Percentiles rank a stretch among this genome's conserved stretches.
Evolutionary conservation across 1,140 invertebrate genomes (phyloP).

Genomic region (Cydia amplana): DNA sequence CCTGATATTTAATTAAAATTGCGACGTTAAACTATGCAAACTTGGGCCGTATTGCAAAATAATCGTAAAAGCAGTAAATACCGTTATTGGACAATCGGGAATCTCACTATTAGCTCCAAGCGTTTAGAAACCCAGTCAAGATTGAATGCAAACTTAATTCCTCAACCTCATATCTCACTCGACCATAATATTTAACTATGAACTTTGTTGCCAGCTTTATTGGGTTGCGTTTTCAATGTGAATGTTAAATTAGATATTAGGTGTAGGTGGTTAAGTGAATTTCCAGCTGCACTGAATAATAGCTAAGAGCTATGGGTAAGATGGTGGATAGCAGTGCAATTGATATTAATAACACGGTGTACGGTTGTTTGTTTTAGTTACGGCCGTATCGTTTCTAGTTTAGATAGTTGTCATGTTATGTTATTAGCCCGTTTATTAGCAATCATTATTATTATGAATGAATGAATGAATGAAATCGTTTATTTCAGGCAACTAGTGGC

Average conservation of each 20-base stretch:
- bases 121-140: slow-evolving; percentile 26
- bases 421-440: not conserved
- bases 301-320: slow-evolving; percentile 27
- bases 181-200: not conserved
- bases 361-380: slow-evolving; percentile 27
- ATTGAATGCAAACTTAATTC: slow-evolving; percentile 9
- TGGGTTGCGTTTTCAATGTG: not conserved
- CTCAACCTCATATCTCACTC: not conserved
- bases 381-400: not conserved
- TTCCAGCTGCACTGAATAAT: slow-evolving; percentile 23
- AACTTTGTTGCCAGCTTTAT: not conserved
- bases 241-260: not conserved
- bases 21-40: not conserved
- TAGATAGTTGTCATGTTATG: not conserved
- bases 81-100: slow-evolving; percentile 29
- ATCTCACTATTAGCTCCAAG: slow-evolving; percentile 26
- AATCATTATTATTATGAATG: not conserved
- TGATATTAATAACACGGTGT: slow-evolving; percentile 32
- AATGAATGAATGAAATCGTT: too few relatives aligned
- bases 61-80: slow-evolving; percentile 17
- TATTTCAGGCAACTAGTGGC: too few relatives aligned
- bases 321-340: slow-evolving; percentile 21
- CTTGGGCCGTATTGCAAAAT: slow-evolving; percentile 24
- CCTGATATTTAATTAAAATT: not conserved
- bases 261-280: not conserved